These are phyloP conservation scores for Peromyscus nudipes DNA, from an alignment of 2,797 vertebrate genomes.

Conservation along the genomic window DNA sequence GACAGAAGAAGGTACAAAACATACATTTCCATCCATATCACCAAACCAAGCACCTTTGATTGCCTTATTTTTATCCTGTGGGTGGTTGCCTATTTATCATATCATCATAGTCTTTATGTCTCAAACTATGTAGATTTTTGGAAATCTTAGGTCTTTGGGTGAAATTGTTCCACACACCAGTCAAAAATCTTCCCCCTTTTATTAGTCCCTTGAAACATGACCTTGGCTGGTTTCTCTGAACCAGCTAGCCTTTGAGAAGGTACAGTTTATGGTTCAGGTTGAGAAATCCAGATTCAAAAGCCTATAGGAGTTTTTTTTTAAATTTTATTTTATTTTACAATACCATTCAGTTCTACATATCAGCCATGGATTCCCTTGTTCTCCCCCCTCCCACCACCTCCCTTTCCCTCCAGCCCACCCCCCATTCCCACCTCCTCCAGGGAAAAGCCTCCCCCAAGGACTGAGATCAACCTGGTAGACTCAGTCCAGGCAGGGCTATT, in stretches of 20 bases:
- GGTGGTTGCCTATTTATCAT: not conserved
- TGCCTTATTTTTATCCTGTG: slow-evolving; percentile 9
- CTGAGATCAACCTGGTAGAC: no score
- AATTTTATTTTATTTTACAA: no score
- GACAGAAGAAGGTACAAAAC: not conserved
- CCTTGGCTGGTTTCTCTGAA: slow-evolving; percentile 34
- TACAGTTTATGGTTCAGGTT: slow-evolving; percentile 56
- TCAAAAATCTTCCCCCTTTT: not conserved
- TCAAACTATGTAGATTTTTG: slow-evolving; percentile 3
- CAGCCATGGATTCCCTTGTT: no score
- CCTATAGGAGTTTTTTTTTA: slow-evolving; percentile 67
- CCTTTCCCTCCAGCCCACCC: no score
- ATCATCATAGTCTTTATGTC: not conserved
- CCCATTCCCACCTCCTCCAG: no score
- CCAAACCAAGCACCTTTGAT: not conserved
- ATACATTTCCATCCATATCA: not conserved
- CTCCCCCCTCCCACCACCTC: no score
- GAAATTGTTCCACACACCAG: not conserved
- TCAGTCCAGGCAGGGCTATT: no score
- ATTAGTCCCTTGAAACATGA: slow-evolving; percentile 40
- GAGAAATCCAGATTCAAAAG: slow-evolving; percentile 74
- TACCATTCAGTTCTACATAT: no score
- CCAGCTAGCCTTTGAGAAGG: slow-evolving; percentile 56
- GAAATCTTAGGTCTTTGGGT: slow-evolving; percentile 40
- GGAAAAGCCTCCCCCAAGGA: no score